phyloP scores from a whole-genome alignment of 2,113 vertebrate genomes.

The Oreotrochilus melanogaster region DNA sequence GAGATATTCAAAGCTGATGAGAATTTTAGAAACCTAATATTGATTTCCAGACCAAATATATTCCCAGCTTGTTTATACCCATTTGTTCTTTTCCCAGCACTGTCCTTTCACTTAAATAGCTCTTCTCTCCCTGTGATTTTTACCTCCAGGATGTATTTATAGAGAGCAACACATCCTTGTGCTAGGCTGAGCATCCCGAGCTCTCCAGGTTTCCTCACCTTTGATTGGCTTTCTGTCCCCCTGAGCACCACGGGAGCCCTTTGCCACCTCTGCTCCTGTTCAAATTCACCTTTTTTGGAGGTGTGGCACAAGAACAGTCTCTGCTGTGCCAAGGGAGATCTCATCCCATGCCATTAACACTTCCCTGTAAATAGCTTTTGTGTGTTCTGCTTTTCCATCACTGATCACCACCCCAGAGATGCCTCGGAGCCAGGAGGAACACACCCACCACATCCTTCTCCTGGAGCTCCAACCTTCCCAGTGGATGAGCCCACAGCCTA shows the following conservation, averaged over 20 bases:
- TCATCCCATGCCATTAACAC: not conserved
- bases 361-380: not conserved
- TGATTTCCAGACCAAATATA: slow-evolving; percentile 11
- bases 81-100: not conserved
- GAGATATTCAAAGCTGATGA: not conserved
- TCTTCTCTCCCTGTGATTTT: not conserved
- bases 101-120: not conserved
- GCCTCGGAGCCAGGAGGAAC: not conserved
- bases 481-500: not conserved
- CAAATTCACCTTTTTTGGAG: not conserved
- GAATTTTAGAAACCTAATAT: not conserved
- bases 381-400: not conserved
- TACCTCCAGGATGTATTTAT: not conserved
- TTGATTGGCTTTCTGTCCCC: not conserved
- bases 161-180: not conserved
- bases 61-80: not conserved
- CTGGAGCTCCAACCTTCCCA: not conserved
- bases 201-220: not conserved
- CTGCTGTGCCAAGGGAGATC: not conserved
- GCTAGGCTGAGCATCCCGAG: not conserved
- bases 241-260: not conserved
- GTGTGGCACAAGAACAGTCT: not conserved
- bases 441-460: not conserved
- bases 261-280: not conserved
- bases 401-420: not conserved